A percentile compares a stretch with the other conserved stretches of the same genome.
Conservation (phyloP, 2,113 vertebrate genomes). For the Cettia cetti region DNA sequence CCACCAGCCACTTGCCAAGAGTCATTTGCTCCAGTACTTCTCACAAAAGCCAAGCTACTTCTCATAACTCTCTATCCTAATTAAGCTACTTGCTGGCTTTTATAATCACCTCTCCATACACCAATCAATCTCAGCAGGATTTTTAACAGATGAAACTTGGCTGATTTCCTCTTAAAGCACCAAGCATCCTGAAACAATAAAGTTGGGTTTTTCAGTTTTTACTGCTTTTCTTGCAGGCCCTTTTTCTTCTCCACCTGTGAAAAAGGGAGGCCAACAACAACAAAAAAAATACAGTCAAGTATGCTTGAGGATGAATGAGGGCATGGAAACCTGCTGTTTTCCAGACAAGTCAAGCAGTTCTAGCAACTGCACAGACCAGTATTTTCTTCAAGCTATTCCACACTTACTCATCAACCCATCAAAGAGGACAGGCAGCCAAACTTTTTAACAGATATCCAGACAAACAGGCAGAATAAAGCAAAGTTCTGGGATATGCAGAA, state of each 20-base stretch:
- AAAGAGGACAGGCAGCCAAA: background rate
- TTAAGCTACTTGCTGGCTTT: slow-evolving; percentile 53
- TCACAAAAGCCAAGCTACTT: slow-evolving; percentile 40
- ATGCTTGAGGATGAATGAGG: background rate
- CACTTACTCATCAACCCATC: background rate
- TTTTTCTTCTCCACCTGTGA: background rate
- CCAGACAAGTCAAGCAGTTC: background rate
- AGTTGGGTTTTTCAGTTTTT: background rate
- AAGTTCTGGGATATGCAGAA: background rate
- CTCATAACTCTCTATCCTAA: slow-evolving; percentile 48
- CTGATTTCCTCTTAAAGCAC: slow-evolving; percentile 13
- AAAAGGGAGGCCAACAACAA: background rate
- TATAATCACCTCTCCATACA: slow-evolving; percentile 42
- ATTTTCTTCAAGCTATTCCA: background rate
- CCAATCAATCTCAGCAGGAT: slow-evolving; percentile 36
- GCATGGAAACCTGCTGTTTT: background rate
- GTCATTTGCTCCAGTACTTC: slow-evolving; percentile 13
- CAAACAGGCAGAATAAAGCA: background rate
- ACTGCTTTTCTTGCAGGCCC: background rate
- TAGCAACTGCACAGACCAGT: background rate
- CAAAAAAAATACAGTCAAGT: background rate
- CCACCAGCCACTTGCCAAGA: slow-evolving; percentile 39
- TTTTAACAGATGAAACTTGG: background rate
- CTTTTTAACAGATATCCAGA: background rate
- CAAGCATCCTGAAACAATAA: background rate